Evolutionary conservation across 1,140 invertebrate species (phyloP).

Genomic region (Cyrtorhinus lividipennis): DNA sequence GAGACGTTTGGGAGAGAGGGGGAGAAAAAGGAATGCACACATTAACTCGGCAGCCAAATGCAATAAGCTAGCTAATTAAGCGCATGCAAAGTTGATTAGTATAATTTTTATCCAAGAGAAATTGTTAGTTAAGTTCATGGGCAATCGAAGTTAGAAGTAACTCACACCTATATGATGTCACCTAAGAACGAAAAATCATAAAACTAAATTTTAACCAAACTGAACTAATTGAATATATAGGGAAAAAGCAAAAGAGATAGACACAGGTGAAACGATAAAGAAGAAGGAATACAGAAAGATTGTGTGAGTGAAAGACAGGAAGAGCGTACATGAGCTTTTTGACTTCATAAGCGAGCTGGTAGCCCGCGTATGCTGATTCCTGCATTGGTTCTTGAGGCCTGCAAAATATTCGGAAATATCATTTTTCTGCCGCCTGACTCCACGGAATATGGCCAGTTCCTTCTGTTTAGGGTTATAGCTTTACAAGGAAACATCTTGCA

Average conservation of each 20-base stretch:
- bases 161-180: background rate
- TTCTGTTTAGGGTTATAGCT: no score
- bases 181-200: background rate
- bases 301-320: conserved; percentile 24
- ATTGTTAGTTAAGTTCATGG: background rate
- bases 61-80: conserved; percentile 3
- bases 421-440: background rate
- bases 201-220: background rate
- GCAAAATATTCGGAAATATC: conserved; percentile 33
- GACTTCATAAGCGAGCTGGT: conserved; percentile 97
- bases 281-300: conserved; percentile 22
- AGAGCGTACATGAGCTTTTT: conserved; percentile 96
- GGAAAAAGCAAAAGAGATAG: conserved; percentile 1
- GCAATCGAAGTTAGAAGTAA: background rate
- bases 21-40: background rate
- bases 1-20: background rate
- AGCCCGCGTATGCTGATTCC: conserved; percentile 80
- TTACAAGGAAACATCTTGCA: no score
- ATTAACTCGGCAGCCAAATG: background rate
- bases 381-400: conserved; percentile 47
- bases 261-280: conserved; percentile 7
- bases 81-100: background rate
- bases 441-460: background rate
- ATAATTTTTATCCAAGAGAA: background rate
- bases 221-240: background rate